Conservation (phyloP, 35 echinoderm and acorn worm genomes). For the Lytechinus variegatus region DNA sequence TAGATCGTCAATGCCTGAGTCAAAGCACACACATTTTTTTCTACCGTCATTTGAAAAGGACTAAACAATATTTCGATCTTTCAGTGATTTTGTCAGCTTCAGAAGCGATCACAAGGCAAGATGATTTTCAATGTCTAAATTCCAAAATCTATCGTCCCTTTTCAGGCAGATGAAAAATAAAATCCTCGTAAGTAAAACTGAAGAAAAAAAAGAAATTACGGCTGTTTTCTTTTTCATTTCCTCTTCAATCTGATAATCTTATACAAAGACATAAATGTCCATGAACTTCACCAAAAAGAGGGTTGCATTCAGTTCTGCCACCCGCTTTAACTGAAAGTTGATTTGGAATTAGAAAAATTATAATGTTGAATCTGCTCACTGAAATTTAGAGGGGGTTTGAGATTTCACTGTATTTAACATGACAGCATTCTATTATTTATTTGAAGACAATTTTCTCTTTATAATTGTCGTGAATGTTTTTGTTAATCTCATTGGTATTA, state of each 20-base stretch:
- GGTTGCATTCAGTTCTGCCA: background rate
- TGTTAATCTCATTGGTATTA: too few relatives aligned
- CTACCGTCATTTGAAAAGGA: background rate
- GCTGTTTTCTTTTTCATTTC: background rate
- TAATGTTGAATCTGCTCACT: too few relatives aligned
- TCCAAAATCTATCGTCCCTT: background rate
- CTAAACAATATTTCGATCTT: background rate
- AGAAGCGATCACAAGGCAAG: background rate
- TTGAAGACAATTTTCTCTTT: too few relatives aligned
- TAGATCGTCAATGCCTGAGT: conserved; percentile 8
- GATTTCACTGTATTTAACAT: too few relatives aligned
- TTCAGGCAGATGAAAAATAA: background rate
- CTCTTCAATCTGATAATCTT: background rate
- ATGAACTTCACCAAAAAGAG: background rate
- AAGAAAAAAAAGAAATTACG: background rate
- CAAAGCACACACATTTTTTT: conserved; percentile 27
- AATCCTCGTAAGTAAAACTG: background rate
- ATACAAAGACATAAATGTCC: background rate
- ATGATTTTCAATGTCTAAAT: conserved; percentile 3
- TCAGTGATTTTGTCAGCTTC: background rate
- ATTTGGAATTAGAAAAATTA: too few relatives aligned
- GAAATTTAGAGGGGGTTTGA: too few relatives aligned
- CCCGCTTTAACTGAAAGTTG: background rate
- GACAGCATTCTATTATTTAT: too few relatives aligned
- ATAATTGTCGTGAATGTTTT: too few relatives aligned